Conservation (phyloP, 2,888 invertebrate genomes). For the Callosobruchus maculatus region DNA sequence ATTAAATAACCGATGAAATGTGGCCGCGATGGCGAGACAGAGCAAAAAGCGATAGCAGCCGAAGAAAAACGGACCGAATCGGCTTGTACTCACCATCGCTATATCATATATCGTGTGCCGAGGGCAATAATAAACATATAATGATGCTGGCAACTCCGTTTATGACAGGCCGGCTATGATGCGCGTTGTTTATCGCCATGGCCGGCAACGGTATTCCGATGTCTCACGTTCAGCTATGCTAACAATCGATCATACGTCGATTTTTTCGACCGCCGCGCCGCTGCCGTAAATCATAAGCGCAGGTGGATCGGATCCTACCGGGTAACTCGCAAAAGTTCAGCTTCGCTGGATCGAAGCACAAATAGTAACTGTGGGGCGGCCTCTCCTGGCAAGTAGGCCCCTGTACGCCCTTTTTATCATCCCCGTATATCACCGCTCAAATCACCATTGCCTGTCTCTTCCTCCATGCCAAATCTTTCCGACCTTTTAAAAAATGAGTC, state of each 20-base stretch:
- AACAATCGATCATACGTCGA: slow-evolving; percentile 42
- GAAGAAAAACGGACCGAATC: background rate
- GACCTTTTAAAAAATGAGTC: too few species aligned
- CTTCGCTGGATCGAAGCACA: background rate
- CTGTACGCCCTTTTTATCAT: too few species aligned
- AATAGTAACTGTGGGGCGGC: too few species aligned
- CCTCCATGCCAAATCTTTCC: too few species aligned
- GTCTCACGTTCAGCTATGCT: slow-evolving; percentile 44
- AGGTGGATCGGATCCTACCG: background rate
- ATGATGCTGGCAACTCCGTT: slow-evolving; percentile 21
- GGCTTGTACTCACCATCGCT: background rate
- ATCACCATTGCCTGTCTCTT: too few species aligned
- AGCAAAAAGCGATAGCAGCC: background rate
- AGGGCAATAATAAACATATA: slow-evolving; percentile 27
- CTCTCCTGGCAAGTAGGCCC: too few species aligned
- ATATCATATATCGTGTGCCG: slow-evolving; percentile 20
- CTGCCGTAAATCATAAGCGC: background rate
- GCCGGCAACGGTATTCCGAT: slow-evolving; percentile 38
- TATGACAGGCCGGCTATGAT: slow-evolving; percentile 39
- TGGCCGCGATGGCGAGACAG: background rate
- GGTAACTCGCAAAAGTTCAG: background rate
- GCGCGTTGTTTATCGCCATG: slow-evolving; percentile 42
- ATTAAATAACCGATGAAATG: background rate
- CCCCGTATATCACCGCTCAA: too few species aligned
- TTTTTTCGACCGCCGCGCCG: slow-evolving; percentile 21